Evolutionary conservation across 2,888 invertebrate species (phyloP).

Genomic region (Agrypnus murinus): DNA sequence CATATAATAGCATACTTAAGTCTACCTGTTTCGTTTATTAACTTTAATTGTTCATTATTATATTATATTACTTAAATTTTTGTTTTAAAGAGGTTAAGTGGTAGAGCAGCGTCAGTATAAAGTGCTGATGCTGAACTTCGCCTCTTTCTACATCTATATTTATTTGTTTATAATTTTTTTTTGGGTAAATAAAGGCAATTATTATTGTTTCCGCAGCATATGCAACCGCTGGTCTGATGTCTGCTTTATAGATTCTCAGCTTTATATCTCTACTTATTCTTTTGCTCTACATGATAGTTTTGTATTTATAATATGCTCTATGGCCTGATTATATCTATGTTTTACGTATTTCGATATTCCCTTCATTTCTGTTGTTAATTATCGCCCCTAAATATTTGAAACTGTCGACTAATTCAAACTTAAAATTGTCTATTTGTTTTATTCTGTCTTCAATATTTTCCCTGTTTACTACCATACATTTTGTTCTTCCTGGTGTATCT

Average conservation of each 20-base stretch:
- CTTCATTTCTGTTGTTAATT: conserved; percentile 6
- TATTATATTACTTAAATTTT: no score
- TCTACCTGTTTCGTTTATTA: no score
- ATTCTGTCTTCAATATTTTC: not conserved
- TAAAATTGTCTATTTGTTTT: conserved; percentile 2
- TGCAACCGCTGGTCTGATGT: conserved; percentile 7
- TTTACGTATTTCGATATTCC: not conserved
- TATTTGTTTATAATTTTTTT: no score
- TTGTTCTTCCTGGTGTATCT: not conserved
- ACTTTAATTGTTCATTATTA: no score
- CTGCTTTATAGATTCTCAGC: no score
- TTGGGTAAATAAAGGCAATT: no score
- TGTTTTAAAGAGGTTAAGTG: no score
- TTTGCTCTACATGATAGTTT: not conserved
- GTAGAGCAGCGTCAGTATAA: no score
- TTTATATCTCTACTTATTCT: conserved; percentile 1
- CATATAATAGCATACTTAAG: no score
- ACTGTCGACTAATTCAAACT: conserved; percentile 4
- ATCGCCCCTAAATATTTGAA: not conserved
- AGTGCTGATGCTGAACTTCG: no score
- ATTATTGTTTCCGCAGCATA: no score
- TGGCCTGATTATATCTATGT: conserved; percentile 2
- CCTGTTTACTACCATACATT: conserved; percentile 5
- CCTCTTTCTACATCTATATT: no score
- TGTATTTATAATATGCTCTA: conserved; percentile 6